Base-by-base conservation (phyloP, 2,888 invertebrate species). In the Lymantria monacha region DNA sequence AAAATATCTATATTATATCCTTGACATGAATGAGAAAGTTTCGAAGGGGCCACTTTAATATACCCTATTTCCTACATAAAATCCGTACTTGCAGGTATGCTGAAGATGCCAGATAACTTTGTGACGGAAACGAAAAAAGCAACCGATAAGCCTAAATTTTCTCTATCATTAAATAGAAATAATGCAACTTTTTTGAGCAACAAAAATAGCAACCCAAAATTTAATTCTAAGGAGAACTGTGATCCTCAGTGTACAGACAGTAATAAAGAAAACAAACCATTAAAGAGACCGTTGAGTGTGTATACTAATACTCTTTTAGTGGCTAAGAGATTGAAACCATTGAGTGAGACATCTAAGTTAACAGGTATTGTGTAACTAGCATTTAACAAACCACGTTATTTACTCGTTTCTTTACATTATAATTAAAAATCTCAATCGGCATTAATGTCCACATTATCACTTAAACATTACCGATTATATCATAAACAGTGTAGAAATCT, bases 81-180 rank as follows among this genome's bases (percentile, higher is more conserved):
- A 49, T 51, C 46, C 62, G 60, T 48, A 58, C 63, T 87, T 81
- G 11, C 84, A 92, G 91, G 90, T 89, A 77, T 87, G 72, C 91
- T 88, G 90, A 91, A 91, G 90, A 92, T 92, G 91, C 91, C 88
- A 88, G 85, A 88, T 83, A 88, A 89, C 73, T 85, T 84, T 80
- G 76, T 83, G 61, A 74, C 78, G 56, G 82, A 85, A 83, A 83
- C 81, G 69, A 89, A 85, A 83, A 85, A 85, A 83, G 81, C 83
- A 79, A 83, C 80, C 64, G 84, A 82, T 55, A 90, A 82, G 80
- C 68, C 84, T 52, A 90, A 78, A 79, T 83, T 84, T 76, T 83
- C 87, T 51, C 76, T 91, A 53, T 88, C 90, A 59, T 71, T 89
- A 63, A 85, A 79, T 63, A 86, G 77, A 74, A 90, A 88, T 77